Evolutionary conservation across 2,797 vertebrate genomes (phyloP), one percentile per base, ranked within the genome.

Genomic region (Molossus alvarezi): DNA sequence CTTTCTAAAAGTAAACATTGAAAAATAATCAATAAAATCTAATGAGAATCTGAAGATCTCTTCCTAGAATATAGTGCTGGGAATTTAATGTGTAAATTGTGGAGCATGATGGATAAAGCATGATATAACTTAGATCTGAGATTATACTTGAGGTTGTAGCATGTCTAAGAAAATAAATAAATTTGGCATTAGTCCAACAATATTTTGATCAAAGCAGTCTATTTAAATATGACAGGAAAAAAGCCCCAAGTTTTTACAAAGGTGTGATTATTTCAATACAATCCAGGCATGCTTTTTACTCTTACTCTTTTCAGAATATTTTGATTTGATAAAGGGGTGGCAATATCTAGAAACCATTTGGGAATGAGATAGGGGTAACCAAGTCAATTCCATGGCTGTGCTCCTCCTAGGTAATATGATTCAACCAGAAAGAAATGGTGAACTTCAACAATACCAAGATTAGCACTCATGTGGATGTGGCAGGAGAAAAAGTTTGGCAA

Each of bases 141-240:
- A 48, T 87, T 37, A 76, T 62, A 21, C n/a, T 27, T 93, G 53
- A 90, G 9, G 41, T 62, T 90, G 58, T 51, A 33, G 77, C 33
- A 81, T 81, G 21, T 12, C 53, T 76, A 75, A 76, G 27, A 79
- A 65, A 71, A 57, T 67, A 72, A 71, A 45, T 29, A 75, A 81
- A 89, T 18, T 87, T 82, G 53, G 17, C 27, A 82, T 75, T 87
- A 62, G 8, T 69, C 75, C 71, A 64, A 69, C 14, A 90, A 62
- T 82, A 82, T 71, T 90, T 37, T 82, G 15, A 82, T 82, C n/a
- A 76, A 57, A 95, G 33, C 33, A 88, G 60, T 76, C 51, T 88
- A 9, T 88, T 69, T 76, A 76, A 91, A 82, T n/a, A 75, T 12
- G 67, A 3, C 57, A 95, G 29, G 17, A 37, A 15, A 64, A 94